Base-by-base conservation (phyloP, 2,113 vertebrate genomes). In the Hippocampus zosterae region DNA sequence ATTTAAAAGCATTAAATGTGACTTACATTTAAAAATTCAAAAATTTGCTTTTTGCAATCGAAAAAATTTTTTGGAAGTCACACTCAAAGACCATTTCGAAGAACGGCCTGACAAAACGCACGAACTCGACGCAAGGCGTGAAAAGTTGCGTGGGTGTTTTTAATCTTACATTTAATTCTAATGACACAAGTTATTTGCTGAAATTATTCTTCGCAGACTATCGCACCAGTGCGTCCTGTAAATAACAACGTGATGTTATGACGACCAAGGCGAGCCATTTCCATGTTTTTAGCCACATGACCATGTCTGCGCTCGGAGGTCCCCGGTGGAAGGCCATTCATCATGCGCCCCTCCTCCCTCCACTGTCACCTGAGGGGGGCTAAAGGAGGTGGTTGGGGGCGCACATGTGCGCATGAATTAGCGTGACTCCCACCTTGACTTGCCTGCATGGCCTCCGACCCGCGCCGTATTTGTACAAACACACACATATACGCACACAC, bases 341-440 rank as follows among this genome's bases (percentile, higher is more conserved):
- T 93, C 92, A 93, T 90, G 90, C 86, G 84, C 91, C 91, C 91
- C 91, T 88, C 90, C 90, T 83, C 87, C 88, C 86, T 88, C 11
- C 18, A 27, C 29, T 93, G 92, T 92, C 92, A 92, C 85, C 78
- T 81, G 44, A 23, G 12, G 62, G 19, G 62, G 61, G 18, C 5
- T 3, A 2, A 33, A 13, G 16, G 11, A 5, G 37, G 10, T 3
- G 18, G 37, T n/a, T 12, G 41, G 83, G 89, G 88, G 91, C 29
- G 91, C 88, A 91, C 90, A 92, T 92, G 91, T 92, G 91, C 88
- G 91, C 90, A 89, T 92, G 90, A 91, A 92, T 92, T 90, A 91
- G 73, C 70, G 75, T n/a, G 37, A 53, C 82, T 73, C 83, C 85
- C 83, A 78, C 78, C 76, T 61, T 46, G 63, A 44, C 74, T 71